phyloP scores from a whole-genome alignment of 2,888 invertebrate genomes.

The Apodemia zela region DNA sequence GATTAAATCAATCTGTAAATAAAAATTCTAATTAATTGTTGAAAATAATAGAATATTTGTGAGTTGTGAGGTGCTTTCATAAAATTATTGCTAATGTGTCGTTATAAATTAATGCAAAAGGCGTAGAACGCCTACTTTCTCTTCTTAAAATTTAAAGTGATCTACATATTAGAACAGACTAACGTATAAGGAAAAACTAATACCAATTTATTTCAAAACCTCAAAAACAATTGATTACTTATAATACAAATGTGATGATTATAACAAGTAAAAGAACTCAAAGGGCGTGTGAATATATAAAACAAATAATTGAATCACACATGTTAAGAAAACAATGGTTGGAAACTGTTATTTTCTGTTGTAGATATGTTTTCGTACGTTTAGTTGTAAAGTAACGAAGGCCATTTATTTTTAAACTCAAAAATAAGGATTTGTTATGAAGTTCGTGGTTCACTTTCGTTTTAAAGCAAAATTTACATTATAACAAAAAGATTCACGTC shows the following conservation, averaged over 20 bases:
- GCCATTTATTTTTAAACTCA: neutral
- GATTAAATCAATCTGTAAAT: no score
- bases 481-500: conserved; percentile 17
- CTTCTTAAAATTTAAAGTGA: neutral
- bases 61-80: no score
- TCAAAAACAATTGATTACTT: neutral
- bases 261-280: neutral
- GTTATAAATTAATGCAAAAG: neutral
- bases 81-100: neutral
- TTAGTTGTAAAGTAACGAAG: neutral
- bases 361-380: neutral
- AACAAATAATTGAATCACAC: neutral
- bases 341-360: neutral
- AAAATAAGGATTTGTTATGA: neutral
- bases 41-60: no score
- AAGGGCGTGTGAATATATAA: neutral
- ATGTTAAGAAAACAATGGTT: neutral
- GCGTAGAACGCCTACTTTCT: neutral
- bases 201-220: neutral
- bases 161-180: neutral
- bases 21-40: no score
- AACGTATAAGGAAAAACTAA: neutral
- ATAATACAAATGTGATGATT: neutral
- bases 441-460: conserved; percentile 8
- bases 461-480: neutral